Conservation (phyloP, 1,140 invertebrate genomes). For the Xylocopa sonorina region DNA sequence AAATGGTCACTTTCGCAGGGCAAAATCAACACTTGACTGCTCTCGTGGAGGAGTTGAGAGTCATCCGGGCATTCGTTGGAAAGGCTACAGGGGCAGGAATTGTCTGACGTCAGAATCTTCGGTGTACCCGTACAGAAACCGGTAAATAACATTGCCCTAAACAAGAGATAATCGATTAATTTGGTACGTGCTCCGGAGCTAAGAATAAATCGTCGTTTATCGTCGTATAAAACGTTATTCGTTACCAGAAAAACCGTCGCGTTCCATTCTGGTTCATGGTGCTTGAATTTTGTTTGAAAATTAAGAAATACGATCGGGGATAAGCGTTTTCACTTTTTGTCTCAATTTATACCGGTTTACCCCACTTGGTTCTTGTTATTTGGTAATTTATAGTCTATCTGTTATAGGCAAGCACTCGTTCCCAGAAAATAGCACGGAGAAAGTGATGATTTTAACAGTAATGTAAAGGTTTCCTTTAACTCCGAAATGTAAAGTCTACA, state of each 20-base stretch:
- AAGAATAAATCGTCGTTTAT: neutral
- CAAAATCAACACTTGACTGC: neutral
- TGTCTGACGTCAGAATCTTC: neutral
- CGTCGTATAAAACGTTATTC: neutral
- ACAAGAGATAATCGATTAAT: conserved; percentile 14
- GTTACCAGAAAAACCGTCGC: neutral
- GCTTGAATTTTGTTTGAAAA: conserved; percentile 2
- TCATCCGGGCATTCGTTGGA: neutral
- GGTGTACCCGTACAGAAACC: neutral
- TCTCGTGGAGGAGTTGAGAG: neutral
- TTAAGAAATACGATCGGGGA: neutral
- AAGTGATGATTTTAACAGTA: neutral
- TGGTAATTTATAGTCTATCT: neutral
- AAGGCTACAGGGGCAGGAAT: neutral
- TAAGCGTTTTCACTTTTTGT: neutral
- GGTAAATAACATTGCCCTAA: conserved; percentile 6
- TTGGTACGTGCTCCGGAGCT: too few species aligned
- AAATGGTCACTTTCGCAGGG: neutral
- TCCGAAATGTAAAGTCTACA: too few species aligned
- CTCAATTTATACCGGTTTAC: conserved; percentile 1
- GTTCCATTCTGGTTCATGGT: neutral
- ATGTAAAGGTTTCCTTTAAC: neutral
- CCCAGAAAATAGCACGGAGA: conserved; percentile 5
- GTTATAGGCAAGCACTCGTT: neutral
- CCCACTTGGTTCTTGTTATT: neutral